Percentiles rank a stretch among this genome's conserved stretches.
Evolutionary conservation across 1,140 invertebrate species (phyloP).

Genomic region (Drosophila cardini): DNA sequence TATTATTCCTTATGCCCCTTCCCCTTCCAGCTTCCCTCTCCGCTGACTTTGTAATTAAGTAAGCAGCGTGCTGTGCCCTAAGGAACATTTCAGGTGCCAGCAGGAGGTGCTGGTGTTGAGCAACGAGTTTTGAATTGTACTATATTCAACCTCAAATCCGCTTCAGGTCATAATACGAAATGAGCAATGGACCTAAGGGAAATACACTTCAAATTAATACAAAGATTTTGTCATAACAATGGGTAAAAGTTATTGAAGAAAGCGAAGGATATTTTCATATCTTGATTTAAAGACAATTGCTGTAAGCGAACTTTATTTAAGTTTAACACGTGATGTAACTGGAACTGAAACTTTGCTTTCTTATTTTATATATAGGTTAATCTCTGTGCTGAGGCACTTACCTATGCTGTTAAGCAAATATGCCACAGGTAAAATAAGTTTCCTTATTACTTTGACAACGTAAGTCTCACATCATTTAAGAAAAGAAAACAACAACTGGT

Average conservation of each 20-base stretch:
- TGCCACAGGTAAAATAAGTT: neutral
- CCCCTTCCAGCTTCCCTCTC: neutral
- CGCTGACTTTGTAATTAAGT: slow-evolving; percentile 68
- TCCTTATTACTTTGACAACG: neutral
- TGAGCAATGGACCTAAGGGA: slow-evolving; percentile 24
- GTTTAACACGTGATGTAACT: slow-evolving; percentile 1
- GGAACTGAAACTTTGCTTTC: neutral
- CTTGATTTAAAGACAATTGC: neutral
- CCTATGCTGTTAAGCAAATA: neutral
- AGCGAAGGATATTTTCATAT: neutral
- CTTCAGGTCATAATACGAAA: slow-evolving; percentile 31
- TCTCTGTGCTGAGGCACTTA: too few species aligned
- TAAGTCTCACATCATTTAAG: neutral
- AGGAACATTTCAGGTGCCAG: slow-evolving; percentile 10
- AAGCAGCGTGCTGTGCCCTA: slow-evolving; percentile 57
- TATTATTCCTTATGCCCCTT: slow-evolving; percentile 19
- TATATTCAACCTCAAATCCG: slow-evolving; percentile 13
- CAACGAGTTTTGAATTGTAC: slow-evolving; percentile 15
- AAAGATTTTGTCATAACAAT: slow-evolving; percentile 29
- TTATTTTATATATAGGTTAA: neutral
- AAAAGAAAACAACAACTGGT: neutral
- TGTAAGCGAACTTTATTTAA: slow-evolving; percentile 15
- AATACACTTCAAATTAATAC: slow-evolving; percentile 40
- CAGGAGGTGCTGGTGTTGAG: slow-evolving; percentile 18
- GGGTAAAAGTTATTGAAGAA: slow-evolving; percentile 9